These are phyloP conservation scores for Mastigias papua DNA, from an alignment of 30 jellyfish, hydroid and myxozoan genomes.

Conservation along the genomic window DNA sequence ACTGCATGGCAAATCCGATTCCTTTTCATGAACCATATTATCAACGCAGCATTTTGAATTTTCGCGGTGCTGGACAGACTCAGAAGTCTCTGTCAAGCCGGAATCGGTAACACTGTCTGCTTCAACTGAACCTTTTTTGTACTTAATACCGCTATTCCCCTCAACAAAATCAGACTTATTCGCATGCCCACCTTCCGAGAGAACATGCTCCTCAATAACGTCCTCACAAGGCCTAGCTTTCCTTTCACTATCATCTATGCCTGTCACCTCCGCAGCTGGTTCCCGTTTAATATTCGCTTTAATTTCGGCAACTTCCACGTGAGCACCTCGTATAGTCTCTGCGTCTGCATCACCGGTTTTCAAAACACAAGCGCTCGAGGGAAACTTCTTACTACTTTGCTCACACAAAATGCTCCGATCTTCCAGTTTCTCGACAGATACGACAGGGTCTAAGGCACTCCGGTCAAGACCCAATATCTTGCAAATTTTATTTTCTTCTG, in stretches of 20 bases:
- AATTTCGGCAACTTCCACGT: not conserved
- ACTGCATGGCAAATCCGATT: not conserved
- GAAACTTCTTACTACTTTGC: not conserved
- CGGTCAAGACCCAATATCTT: not conserved
- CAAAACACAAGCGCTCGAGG: not conserved
- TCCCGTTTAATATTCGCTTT: not conserved
- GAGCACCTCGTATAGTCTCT: not conserved
- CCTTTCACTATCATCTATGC: not conserved
- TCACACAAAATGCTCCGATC: not conserved
- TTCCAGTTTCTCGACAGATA: conserved; percentile 1
- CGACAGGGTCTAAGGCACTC: conserved; percentile 1
- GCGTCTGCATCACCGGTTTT: not conserved
- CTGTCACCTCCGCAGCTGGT: not conserved
- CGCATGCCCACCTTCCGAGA: not conserved
- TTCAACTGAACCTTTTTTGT: not conserved
- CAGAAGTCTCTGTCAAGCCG: too few relatives aligned
- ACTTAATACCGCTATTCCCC: not conserved
- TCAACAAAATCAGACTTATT: not conserved
- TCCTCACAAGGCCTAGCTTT: not conserved
- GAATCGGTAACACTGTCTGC: too few relatives aligned
- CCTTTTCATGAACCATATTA: not conserved
- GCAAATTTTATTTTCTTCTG: not conserved
- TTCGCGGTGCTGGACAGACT: too few relatives aligned
- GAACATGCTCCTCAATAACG: not conserved
- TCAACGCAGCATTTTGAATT: not conserved